Base-by-base conservation (phyloP, 2,888 invertebrate species). In the Drosophila seclusa region DNA sequence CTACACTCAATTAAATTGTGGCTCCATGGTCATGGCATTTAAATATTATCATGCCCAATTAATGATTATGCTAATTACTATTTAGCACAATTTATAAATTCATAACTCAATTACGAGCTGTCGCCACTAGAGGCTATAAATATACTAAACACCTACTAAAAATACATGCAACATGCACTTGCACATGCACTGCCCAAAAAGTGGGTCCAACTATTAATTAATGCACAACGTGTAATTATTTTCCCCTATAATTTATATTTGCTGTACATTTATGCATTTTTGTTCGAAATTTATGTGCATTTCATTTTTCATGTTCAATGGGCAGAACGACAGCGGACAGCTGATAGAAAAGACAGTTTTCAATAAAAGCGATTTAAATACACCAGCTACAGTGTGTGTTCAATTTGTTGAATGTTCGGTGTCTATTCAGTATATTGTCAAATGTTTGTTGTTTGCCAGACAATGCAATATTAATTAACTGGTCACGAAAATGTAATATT, bases 151-250 rank as follows among this genome's bases (percentile, higher is more conserved):
- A 70, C 34, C 62, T 31, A 62, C 27, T 60, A 49, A 49, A 61
- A 31, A 55, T 21, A 24, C 18, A 53, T 57, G 55, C 69, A 32
- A 71, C 69, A 81, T 63, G 50, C 67, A 75, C 67, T 68, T 29
- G 2, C 29, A 71, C 69, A 81, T 63, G 50, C 67, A 75, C 65
- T 68, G 29, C 61, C 48, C 24, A 40, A 79, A 54, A 49, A 61
- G 36, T 52, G 40, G 31, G 53, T 63, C 65, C 58, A 64, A 54
- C 84, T 78, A 89, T 83, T 87, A 89, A 87, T 89, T 89, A 78
- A 75, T 71, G 68, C 73, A 59, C 55, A 42, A 34, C 29, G 49
- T 54, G 65, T 73, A 81, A 87, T 87, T 86, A 89, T 75, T 78
- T 75, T 55, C 40, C 2, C 49, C 50, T 62, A 50, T 73, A 45